Evolutionary conservation across 2,113 vertebrate species (phyloP).

Genomic region (Pipra filicauda): DNA sequence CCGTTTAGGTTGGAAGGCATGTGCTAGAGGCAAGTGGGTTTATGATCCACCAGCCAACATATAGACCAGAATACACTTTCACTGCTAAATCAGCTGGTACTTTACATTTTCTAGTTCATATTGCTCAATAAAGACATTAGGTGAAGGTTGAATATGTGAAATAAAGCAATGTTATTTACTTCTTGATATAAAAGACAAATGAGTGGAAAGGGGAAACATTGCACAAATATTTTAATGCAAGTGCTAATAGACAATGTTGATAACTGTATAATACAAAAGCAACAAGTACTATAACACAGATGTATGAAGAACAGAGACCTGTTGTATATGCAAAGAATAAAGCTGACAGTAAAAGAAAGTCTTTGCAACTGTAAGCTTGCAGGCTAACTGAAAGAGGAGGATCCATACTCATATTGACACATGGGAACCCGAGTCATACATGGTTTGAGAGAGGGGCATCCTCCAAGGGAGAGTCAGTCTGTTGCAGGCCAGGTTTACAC

Average conservation of each 20-base stretch:
- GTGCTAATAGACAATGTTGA: neutral
- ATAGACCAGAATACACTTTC: neutral
- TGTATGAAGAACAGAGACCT: neutral
- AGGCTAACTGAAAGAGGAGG: neutral
- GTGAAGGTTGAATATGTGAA: neutral
- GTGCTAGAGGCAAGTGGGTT: neutral
- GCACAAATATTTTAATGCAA: neutral
- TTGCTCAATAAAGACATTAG: neutral
- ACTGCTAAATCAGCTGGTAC: neutral
- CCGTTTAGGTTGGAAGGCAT: conserved; percentile 42
- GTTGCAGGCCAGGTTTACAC: neutral
- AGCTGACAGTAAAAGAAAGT: neutral
- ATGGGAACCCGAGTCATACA: neutral
- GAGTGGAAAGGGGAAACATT: neutral
- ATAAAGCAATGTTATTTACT: neutral
- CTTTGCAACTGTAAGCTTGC: neutral
- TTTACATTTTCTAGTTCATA: neutral
- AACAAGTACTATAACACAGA: neutral
- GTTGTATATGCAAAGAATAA: neutral
- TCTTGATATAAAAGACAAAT: neutral
- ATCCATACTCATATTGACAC: neutral
- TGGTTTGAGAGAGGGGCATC: neutral
- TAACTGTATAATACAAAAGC: neutral
- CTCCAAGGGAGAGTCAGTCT: neutral
- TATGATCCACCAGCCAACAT: neutral